Evolutionary conservation across 1,140 invertebrate species (phyloP).

Genomic region (Drosophila suzukii): DNA sequence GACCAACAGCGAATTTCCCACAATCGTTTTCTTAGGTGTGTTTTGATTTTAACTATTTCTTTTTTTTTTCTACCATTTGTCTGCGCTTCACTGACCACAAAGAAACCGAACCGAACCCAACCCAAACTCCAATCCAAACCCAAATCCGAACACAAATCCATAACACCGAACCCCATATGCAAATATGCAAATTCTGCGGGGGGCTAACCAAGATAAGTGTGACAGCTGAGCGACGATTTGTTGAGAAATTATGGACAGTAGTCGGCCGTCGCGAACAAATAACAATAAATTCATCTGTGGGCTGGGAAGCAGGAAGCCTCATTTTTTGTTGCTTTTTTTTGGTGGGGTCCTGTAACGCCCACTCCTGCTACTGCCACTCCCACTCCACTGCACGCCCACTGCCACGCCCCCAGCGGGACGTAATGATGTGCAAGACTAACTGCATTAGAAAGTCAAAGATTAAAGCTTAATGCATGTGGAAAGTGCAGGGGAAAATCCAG

Average conservation of each 20-base stretch:
- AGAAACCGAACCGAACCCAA: constrained; percentile 38
- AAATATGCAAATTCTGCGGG: constrained; percentile 71
- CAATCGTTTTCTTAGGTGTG: constrained; percentile 61
- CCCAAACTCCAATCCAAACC: constrained; percentile 21
- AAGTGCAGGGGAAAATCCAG: constrained; percentile 15
- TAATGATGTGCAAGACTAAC: constrained; percentile 54
- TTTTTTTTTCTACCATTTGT: constrained; percentile 55
- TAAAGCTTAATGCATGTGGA: constrained; percentile 49
- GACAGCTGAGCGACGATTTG: constrained; percentile 82
- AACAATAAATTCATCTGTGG: constrained; percentile 62
- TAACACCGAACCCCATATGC: constrained; percentile 35
- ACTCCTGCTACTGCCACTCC: constrained; percentile 43
- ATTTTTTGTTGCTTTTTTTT: constrained; percentile 6
- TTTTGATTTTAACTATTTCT: constrained; percentile 34
- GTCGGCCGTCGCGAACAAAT: constrained; percentile 66
- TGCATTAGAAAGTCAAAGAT: constrained; percentile 58
- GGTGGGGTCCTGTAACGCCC: constrained; percentile 25
- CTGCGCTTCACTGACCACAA: constrained; percentile 76
- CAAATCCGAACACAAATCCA: constrained; percentile 39
- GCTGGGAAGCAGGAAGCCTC: constrained; percentile 40
- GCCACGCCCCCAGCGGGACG: constrained; percentile 9
- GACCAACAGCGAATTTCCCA: constrained; percentile 62
- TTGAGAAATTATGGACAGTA: constrained; percentile 82
- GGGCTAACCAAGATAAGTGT: constrained; percentile 69
- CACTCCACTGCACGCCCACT: constrained; percentile 1